These are phyloP conservation scores for Drosophila colorata DNA, from an alignment of 2,888 invertebrate genomes.

Conservation along the genomic window DNA sequence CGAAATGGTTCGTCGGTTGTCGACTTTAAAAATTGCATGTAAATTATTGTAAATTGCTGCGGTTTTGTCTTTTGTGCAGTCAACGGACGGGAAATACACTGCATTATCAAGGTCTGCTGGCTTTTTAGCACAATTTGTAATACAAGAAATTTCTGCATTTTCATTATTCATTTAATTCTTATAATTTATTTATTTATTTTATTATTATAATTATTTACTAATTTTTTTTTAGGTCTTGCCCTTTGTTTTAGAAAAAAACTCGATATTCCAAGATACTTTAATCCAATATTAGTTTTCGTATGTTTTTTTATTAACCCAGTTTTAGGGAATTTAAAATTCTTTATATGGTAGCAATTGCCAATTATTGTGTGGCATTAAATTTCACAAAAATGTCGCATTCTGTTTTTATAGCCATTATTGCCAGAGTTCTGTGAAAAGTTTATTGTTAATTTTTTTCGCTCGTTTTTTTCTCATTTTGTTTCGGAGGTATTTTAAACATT, in stretches of 20 bases:
- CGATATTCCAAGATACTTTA: no score
- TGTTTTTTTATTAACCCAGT: no score
- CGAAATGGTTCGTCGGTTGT: conserved; percentile 41
- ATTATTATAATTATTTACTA: not conserved
- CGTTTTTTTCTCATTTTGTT: conserved; percentile 11
- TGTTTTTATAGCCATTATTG: conserved; percentile 44
- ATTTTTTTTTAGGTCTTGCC: no score
- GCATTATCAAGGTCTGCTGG: not conserved
- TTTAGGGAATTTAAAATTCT: no score
- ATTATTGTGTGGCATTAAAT: conserved; percentile 14
- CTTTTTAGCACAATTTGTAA: not conserved
- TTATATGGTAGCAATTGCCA: not conserved
- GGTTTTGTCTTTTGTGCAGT: conserved; percentile 40
- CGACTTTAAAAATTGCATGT: conserved; percentile 58
- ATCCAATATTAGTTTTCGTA: no score
- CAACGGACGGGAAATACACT: conserved; percentile 19
- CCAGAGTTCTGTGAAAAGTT: conserved; percentile 15
- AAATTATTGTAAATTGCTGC: conserved; percentile 69
- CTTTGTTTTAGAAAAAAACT: no score
- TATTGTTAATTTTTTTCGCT: conserved; percentile 21
- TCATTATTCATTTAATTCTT: no score
- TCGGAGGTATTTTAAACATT: conserved; percentile 40
- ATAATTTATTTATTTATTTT: not conserved
- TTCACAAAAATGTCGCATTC: conserved; percentile 32
- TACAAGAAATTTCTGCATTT: not conserved